A percentile compares a stretch with the other conserved stretches of the same genome.
phyloP scores from a whole-genome alignment of 1,140 invertebrate species.

The Leptoteleia sp. region DNA sequence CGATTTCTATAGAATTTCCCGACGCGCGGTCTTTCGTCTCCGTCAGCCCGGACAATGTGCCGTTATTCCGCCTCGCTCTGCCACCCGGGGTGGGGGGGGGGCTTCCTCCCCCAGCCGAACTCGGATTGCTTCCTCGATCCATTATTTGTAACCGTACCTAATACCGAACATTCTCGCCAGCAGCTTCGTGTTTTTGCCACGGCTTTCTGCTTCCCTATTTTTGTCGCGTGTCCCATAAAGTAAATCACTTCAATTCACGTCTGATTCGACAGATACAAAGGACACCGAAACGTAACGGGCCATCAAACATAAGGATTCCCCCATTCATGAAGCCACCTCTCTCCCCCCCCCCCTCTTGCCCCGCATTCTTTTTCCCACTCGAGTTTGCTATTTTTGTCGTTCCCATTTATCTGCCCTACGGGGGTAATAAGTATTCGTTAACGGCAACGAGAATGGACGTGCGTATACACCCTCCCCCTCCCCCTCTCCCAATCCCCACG shows the following conservation, averaged over 20 bases:
- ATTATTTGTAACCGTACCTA: conserved; percentile 58
- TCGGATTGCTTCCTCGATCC: conserved; percentile 43
- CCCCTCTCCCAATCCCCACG: too few relatives aligned
- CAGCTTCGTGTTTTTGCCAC: conserved; percentile 37
- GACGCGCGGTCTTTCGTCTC: conserved; percentile 1
- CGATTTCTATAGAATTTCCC: conserved; percentile 13
- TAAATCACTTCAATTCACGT: conserved; percentile 65
- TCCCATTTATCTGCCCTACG: too few relatives aligned
- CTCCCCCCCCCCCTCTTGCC: too few relatives aligned
- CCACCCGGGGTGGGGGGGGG: too few relatives aligned
- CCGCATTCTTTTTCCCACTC: too few relatives aligned
- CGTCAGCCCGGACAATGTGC: neutral
- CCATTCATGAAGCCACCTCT: too few relatives aligned
- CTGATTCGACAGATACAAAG: conserved; percentile 50
- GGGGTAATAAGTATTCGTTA: too few relatives aligned
- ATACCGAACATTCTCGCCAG: conserved; percentile 45
- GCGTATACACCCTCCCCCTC: too few relatives aligned
- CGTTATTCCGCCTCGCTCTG: neutral
- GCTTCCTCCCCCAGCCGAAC: conserved; percentile 13
- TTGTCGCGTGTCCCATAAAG: conserved; percentile 54
- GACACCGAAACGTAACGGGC: too few relatives aligned
- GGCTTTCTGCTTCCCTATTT: conserved; percentile 59
- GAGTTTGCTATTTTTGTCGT: too few relatives aligned
- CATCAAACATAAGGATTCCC: too few relatives aligned
- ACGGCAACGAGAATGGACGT: too few relatives aligned